Evolutionary conservation across 2,797 vertebrate species (phyloP).

Genomic region (Myotis vivesi): DNA sequence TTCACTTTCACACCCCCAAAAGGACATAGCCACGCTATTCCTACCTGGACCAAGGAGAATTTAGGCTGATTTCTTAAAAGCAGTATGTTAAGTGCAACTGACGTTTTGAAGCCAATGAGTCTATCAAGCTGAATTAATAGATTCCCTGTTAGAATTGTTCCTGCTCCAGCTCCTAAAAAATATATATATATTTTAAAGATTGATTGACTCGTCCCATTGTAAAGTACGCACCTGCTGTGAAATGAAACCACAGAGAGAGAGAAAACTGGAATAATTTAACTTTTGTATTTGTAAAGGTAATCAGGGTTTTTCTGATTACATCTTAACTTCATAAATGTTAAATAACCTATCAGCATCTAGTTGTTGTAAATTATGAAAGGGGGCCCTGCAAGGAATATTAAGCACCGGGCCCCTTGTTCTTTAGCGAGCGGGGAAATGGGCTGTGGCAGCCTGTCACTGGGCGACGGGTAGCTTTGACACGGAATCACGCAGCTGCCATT

Average conservation of each 20-base stretch:
- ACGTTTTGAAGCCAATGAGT: slow-evolving; percentile 73
- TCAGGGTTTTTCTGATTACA: slow-evolving; percentile 98
- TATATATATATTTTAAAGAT: slow-evolving; percentile 36
- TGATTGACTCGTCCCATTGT: slow-evolving; percentile 85
- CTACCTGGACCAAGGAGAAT: not conserved
- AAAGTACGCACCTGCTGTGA: slow-evolving; percentile 84
- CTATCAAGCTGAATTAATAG: slow-evolving; percentile 70
- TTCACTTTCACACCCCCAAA: not conserved
- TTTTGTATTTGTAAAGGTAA: slow-evolving; percentile 99
- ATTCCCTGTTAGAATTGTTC: slow-evolving; percentile 73
- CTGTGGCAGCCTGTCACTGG: slow-evolving; percentile 89
- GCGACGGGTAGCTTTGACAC: slow-evolving; percentile 86
- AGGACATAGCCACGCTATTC: not conserved
- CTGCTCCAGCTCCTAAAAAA: slow-evolving; percentile 73
- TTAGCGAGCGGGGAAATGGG: slow-evolving; percentile 87
- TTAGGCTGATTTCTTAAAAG: slow-evolving; percentile 43
- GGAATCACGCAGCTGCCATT: slow-evolving; percentile 90
- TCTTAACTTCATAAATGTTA: slow-evolving; percentile 99
- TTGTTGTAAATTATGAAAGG: slow-evolving; percentile 99
- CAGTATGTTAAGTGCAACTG: slow-evolving; percentile 41
- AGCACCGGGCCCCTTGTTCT: slow-evolving; percentile 90
- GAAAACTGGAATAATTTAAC: slow-evolving; percentile 91
- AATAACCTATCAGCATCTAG: slow-evolving; percentile 99
- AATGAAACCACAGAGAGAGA: slow-evolving; percentile 77
- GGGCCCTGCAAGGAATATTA: slow-evolving; percentile 95